Evolutionary conservation across 1,140 invertebrate genomes (phyloP).

Genomic region (Megalopta genalis): DNA sequence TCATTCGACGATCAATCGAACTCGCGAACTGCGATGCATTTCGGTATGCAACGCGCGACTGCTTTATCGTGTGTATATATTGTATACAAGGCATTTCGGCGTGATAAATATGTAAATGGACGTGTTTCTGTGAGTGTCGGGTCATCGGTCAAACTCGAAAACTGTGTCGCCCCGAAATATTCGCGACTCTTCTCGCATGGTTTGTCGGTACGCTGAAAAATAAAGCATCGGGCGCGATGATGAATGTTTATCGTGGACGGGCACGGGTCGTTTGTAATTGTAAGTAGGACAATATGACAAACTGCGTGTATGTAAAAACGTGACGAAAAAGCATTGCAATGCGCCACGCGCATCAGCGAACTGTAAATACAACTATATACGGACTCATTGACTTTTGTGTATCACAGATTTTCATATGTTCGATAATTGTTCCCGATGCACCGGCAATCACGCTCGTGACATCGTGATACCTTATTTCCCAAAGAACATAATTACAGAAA

Average conservation of each 20-base stretch:
- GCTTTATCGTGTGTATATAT: slow-evolving; percentile 19
- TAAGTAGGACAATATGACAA: slow-evolving; percentile 18
- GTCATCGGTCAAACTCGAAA: not conserved
- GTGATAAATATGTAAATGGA: not conserved
- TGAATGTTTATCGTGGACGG: slow-evolving; percentile 1
- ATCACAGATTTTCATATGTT: slow-evolving; percentile 27
- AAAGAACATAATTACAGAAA: not conserved
- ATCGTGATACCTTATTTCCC: not conserved
- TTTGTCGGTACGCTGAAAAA: not conserved
- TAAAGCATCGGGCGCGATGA: not conserved
- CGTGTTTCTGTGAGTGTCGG: not conserved
- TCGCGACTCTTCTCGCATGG: too few relatives aligned
- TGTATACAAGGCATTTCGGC: slow-evolving; percentile 8
- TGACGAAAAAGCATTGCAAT: not conserved
- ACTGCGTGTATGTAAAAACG: slow-evolving; percentile 1
- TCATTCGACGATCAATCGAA: not conserved
- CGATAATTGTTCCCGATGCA: not conserved
- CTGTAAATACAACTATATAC: slow-evolving; percentile 14
- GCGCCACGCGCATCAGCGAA: not conserved
- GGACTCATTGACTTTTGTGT: not conserved
- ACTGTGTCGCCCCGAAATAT: not conserved
- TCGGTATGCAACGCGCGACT: not conserved
- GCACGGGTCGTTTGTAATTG: not conserved
- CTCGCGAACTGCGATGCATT: slow-evolving; percentile 12
- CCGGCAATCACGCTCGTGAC: not conserved